Evolutionary conservation across 2,888 invertebrate species (phyloP), one percentile per base, ranked within the genome.

Genomic region (Ecliptopera silaceata): DNA sequence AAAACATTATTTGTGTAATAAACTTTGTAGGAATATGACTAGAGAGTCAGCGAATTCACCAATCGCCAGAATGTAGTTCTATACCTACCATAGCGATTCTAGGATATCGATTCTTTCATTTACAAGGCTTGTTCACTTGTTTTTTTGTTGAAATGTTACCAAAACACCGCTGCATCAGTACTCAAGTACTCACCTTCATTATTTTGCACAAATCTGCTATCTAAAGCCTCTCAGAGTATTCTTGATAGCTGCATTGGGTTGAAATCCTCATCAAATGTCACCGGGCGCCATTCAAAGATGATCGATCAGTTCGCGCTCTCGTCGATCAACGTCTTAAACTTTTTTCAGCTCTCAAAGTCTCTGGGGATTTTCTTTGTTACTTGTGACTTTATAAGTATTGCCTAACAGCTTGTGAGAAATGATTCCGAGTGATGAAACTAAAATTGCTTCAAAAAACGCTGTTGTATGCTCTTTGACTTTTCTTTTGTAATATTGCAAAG

Each of bases 291-390:
- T 39, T 58, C 45, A 29, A 38, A 63, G 47, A 58, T 63, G 64
- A 66, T 64, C 63, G 66, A 66, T 66, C 61, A 52, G 44, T 61
- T 58, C 34, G 56, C 51, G 43, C 49, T 46, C 61, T 66, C 66
- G 57, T 66, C 61, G 61, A 66, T 66, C 64, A 64, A 56, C 63
- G 66, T 66, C 64, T 51, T 15, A 32, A 42, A 44, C 18, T 36
- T 61, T 61, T 43, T 46, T 45, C 31, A 42, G 32, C 29, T 43
- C 42, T 8, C 29, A 8, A 12, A 39, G 36, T 26, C 32, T 36
- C 36, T 36, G 36, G 20, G 41, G 20, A 20, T 41, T 39, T 39
- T 18, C 39, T 18, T 39, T 18, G 18, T 4, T 38, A 34, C 38
- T 38, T 11, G 39, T 39, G 17, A 39, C n/a, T 18, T 18, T 18